phyloP scores from a whole-genome alignment of 2,113 vertebrate species.

The Reinhardtius hippoglossoides region DNA sequence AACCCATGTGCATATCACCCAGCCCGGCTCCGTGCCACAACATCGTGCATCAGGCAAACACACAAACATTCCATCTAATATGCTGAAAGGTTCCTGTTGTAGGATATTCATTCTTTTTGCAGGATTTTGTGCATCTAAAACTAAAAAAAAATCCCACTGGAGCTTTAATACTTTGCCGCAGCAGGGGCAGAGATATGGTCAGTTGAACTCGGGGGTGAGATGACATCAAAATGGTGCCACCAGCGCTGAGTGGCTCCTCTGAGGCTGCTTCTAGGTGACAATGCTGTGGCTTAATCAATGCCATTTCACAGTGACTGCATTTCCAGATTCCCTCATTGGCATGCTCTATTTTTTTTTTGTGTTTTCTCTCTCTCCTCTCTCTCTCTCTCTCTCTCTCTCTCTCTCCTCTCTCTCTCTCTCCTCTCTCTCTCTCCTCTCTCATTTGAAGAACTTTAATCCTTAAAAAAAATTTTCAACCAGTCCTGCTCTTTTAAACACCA shows the following conservation, averaged over 20 bases:
- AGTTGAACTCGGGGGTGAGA: constrained; percentile 31
- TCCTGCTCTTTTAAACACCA: constrained; percentile 42
- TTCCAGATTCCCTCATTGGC: constrained; percentile 51
- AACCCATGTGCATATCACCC: too few relatives aligned
- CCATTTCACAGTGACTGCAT: constrained; percentile 37
- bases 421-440: constrained; percentile 17
- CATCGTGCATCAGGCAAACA: not conserved
- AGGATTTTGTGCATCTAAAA: constrained; percentile 9
- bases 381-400: constrained; percentile 20
- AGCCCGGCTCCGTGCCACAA: too few relatives aligned
- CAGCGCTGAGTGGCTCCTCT: constrained; percentile 24
- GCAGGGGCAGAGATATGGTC: constrained; percentile 45
- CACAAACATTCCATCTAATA: not conserved
- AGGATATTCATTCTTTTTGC: not conserved
- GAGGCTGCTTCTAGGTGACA: constrained; percentile 43
- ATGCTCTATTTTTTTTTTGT: not conserved
- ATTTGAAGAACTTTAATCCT: constrained; percentile 59
- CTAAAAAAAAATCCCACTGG: too few relatives aligned
- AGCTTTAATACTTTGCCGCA: not conserved
- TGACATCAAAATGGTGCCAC: constrained; percentile 54
- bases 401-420: constrained; percentile 32
- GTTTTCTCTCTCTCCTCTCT: constrained; percentile 35
- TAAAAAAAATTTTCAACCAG: constrained; percentile 22
- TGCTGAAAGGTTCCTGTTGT: too few relatives aligned
- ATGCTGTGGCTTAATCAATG: constrained; percentile 49